Percentiles rank a stretch among this genome's conserved stretches.
These are phyloP conservation scores for Watsonalla binaria DNA, from an alignment of 2,888 invertebrate genomes.

Conservation along the genomic window DNA sequence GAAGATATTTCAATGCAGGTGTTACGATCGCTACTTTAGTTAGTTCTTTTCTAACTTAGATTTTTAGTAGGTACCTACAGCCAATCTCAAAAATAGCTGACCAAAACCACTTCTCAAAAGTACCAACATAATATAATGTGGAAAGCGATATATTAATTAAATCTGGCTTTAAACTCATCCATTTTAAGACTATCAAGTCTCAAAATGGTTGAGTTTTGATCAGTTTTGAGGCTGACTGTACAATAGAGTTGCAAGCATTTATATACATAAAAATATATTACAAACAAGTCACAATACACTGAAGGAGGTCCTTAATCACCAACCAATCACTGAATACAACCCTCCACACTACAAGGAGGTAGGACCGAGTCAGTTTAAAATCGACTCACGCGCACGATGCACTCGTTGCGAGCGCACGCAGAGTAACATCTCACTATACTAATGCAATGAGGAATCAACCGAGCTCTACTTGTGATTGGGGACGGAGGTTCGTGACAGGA, in stretches of 20 bases:
- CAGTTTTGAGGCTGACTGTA: too few relatives aligned
- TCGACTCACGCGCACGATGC: slow-evolving; percentile 50
- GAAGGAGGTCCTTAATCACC: slow-evolving; percentile 16
- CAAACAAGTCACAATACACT: neutral
- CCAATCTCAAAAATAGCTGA: too few relatives aligned
- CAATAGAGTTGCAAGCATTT: neutral
- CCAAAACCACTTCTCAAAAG: too few relatives aligned
- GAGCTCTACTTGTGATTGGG: slow-evolving; percentile 43
- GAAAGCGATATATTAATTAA: too few relatives aligned
- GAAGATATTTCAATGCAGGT: too few relatives aligned
- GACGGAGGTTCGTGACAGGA: slow-evolving; percentile 25
- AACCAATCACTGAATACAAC: slow-evolving; percentile 19
- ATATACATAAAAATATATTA: neutral
- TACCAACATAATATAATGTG: too few relatives aligned
- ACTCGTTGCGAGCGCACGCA: slow-evolving; percentile 59
- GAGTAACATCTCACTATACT: slow-evolving; percentile 65
- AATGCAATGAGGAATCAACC: slow-evolving; percentile 41
- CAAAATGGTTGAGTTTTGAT: too few relatives aligned
- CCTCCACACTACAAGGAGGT: slow-evolving; percentile 1
- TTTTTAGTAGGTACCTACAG: too few relatives aligned
- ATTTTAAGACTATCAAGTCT: too few relatives aligned
- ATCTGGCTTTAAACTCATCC: too few relatives aligned
- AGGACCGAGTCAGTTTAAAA: slow-evolving; percentile 15
- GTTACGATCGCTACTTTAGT: too few relatives aligned
- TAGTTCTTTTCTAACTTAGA: too few relatives aligned